These are phyloP conservation scores for Napeogenes inachia DNA, from an alignment of 2,888 invertebrate species.

Conservation along the genomic window DNA sequence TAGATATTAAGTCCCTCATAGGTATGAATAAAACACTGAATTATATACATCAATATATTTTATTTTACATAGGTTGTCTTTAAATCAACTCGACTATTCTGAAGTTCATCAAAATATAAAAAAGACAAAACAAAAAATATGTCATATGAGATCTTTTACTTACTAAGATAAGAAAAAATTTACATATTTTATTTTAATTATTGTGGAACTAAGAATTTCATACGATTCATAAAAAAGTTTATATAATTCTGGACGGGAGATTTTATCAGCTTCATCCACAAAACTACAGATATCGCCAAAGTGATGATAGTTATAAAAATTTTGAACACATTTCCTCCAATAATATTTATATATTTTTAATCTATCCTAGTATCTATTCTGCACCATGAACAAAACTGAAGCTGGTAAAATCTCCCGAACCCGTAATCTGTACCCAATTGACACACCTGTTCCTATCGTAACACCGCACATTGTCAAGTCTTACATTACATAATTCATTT, in stretches of 20 bases:
- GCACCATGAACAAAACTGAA: neutral
- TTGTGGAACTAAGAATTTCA: constrained; percentile 72
- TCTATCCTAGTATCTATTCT: too few species aligned
- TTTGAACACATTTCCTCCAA: constrained; percentile 4
- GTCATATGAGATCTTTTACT: constrained; percentile 77
- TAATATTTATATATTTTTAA: neutral
- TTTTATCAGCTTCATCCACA: constrained; percentile 19
- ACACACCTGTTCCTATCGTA: constrained; percentile 54
- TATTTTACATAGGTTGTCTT: constrained; percentile 78
- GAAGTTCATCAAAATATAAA: constrained; percentile 77
- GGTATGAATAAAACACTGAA: constrained; percentile 51
- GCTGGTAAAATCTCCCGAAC: constrained; percentile 52
- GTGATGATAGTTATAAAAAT: constrained; percentile 5
- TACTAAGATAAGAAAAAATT: constrained; percentile 76
- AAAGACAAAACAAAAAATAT: constrained; percentile 77
- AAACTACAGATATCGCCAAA: neutral
- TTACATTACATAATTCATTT: constrained; percentile 72
- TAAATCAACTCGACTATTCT: constrained; percentile 76
- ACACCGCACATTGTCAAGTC: constrained; percentile 64
- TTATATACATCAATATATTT: constrained; percentile 78
- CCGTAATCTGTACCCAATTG: constrained; percentile 56
- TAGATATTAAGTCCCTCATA: neutral
- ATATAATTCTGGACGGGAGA: constrained; percentile 24
- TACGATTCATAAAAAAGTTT: constrained; percentile 62
- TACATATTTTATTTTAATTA: constrained; percentile 67